These are phyloP conservation scores for Penaeus vannamei DNA, from an alignment of 1,140 invertebrate genomes.

Conservation along the genomic window DNA sequence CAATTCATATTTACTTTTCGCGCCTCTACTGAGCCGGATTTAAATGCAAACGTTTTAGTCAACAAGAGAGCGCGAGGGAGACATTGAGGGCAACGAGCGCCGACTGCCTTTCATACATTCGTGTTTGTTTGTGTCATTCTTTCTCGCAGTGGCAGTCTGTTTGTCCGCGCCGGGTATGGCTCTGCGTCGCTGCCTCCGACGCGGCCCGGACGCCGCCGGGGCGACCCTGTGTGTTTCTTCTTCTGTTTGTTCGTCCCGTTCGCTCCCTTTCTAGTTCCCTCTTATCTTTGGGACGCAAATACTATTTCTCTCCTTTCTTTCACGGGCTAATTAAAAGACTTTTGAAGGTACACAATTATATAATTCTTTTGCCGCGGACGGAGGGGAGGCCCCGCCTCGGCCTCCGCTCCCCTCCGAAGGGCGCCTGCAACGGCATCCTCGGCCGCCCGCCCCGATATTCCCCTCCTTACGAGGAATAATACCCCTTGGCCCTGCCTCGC, in stretches of 20 bases:
- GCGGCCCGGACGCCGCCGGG: too few relatives aligned
- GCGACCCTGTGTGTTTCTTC: background rate
- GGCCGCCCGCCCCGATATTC: background rate
- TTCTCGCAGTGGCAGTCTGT: too few relatives aligned
- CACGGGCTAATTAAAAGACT: too few relatives aligned
- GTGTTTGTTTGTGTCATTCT: conserved; percentile 6
- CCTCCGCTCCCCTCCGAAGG: background rate
- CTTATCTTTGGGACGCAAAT: background rate
- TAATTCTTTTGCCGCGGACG: too few relatives aligned
- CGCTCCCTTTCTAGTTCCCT: conserved; percentile 14
- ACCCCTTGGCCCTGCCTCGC: too few relatives aligned
- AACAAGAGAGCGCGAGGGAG: conserved; percentile 32
- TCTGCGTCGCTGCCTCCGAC: too few relatives aligned
- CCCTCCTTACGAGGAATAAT: background rate
- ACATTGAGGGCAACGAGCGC: background rate
- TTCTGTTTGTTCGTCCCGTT: background rate
- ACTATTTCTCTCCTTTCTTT: too few relatives aligned
- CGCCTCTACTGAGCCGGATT: conserved; percentile 28
- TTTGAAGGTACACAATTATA: too few relatives aligned
- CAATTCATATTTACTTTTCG: conserved; percentile 48
- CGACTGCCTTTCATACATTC: background rate
- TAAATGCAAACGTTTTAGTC: conserved; percentile 7
- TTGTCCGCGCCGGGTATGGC: too few relatives aligned
- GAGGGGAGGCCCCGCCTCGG: background rate
- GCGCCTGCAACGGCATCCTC: background rate